These are phyloP conservation scores for Sphinx pinastri DNA, from an alignment of 2,888 invertebrate genomes.

Conservation along the genomic window DNA sequence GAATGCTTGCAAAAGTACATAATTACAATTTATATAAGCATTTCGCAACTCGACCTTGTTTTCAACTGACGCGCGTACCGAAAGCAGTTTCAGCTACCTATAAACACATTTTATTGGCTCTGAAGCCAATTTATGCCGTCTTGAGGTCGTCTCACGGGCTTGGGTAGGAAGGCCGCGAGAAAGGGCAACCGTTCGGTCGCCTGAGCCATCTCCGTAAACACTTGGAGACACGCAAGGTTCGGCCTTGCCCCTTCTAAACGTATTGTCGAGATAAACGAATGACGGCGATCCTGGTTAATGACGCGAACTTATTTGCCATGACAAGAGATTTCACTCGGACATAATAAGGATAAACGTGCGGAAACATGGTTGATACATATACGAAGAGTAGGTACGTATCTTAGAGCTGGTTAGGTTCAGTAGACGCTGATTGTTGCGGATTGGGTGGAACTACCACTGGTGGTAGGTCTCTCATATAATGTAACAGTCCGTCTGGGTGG, in stretches of 20 bases:
- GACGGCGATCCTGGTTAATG: slow-evolving; percentile 41
- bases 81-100: slow-evolving; percentile 37
- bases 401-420: not conserved
- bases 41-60: slow-evolving; percentile 39
- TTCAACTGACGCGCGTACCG: slow-evolving; percentile 29
- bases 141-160: slow-evolving; percentile 35
- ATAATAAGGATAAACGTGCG: slow-evolving; percentile 33
- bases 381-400: too few species aligned
- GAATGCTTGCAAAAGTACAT: not conserved
- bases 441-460: too few species aligned
- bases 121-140: slow-evolving; percentile 38
- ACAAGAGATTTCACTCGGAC: slow-evolving; percentile 41
- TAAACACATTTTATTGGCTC: slow-evolving; percentile 44
- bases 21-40: slow-evolving; percentile 24
- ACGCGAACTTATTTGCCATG: slow-evolving; percentile 43
- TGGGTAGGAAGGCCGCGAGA: slow-evolving; percentile 46
- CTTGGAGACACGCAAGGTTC: slow-evolving; percentile 59
- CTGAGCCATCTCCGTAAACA: slow-evolving; percentile 54
- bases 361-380: slow-evolving; percentile 27
- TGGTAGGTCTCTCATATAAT: too few species aligned
- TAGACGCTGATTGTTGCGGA: too few species aligned
- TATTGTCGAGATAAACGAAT: slow-evolving; percentile 56
- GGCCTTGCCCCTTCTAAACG: slow-evolving; percentile 67
- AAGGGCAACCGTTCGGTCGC: slow-evolving; percentile 53
- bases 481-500: too few species aligned